Evolutionary conservation across 2,797 vertebrate genomes (phyloP), one percentile per base, ranked within the genome.

Genomic region (Podarcis lilfordi): DNA sequence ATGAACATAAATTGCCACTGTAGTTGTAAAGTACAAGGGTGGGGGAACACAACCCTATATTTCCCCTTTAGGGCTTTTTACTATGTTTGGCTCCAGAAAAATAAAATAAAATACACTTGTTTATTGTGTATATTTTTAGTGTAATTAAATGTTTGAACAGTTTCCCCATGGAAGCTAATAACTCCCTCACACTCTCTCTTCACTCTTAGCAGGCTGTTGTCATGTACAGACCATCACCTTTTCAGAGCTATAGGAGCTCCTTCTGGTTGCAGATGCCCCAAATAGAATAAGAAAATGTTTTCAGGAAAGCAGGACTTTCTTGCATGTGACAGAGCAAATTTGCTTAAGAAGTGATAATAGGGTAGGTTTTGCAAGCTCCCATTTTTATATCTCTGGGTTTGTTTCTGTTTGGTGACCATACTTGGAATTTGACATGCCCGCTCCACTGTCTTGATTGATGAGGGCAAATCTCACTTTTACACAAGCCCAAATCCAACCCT

Each of bases 1-100:
- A 92, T 91, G 94, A 95, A 95, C 92, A 95, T 92, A 95, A 91
- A 95, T 94, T 90, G 80, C 92, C 89, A 95, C 91, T 95, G 95
- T 91, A 94, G 90, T 89, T 90, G 89, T 95, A 93, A 96, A 94
- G 84, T 85, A 84, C 91, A 55, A 55, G 50, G 50, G 50, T 0
- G 50, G 50, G 50, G 13, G 50, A 55, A 21, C 23, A 64, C 32
- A 64, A 37, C 9, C 55, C 61, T 93, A 94, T 94, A 76, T 94
- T 94, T 85, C 88, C 87, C 93, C 94, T 93, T 86, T 71, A 93
- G 92, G 92, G 86, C 78, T 84, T 79, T 91, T 86, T 84, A 89
- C 89, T 89, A 92, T 91, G 87, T 94, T 91, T 92, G 91, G 55
- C 81, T 95, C 88, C 82, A 93, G 40, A 21, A 35, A 29, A 88